Evolutionary conservation across 2,888 invertebrate species (phyloP), one percentile per base, ranked within the genome.

Genomic region (Pterostichus niger): DNA sequence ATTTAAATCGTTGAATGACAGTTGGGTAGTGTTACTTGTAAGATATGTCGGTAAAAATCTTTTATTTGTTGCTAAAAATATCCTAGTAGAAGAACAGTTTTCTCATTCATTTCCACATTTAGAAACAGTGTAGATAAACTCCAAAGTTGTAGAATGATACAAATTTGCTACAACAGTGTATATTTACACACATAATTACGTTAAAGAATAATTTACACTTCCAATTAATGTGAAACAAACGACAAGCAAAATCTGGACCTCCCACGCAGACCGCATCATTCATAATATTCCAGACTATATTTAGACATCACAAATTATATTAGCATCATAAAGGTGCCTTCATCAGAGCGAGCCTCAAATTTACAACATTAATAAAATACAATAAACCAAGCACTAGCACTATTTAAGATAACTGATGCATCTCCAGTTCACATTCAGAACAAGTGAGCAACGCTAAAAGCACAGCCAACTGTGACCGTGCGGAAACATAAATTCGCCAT

Each of bases 401-500:
- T 56, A 56, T 56, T 56, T 56, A 56, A 56, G 56, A 56, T 13
- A 56, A 15, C 56, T 56, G 56, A 17, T 17, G 56, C 56, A 56
- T 40, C 40, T 40, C 40, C 17, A 56, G 24, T 56, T 56, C 10
- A 56, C 5, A 56, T 56, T 56, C 10, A 56, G 6, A 56, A 56
- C 56, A 71, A 71, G 68, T 40, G 40, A 40, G 24, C 68, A 40
- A 17, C 40, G 68, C 68, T 71, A 44, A 71, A 71, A 71, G 68
- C 68, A 71, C 68, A 71, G 68, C 68, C 68, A 71, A 71, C 68
- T 71, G 68, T 71, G 44, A 71, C 68, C 68, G 44, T 44, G 68
- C 68, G 68, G 68, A 71, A 71, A 46, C 68, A 71, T 71, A 71
- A 71, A 71, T 71, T 71, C 68, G 15, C 68, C 44, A 24, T 71